Evolutionary conservation across 2,113 vertebrate genomes (phyloP), one percentile per base, ranked within the genome.

Genomic region (Rhinoderma darwinii): DNA sequence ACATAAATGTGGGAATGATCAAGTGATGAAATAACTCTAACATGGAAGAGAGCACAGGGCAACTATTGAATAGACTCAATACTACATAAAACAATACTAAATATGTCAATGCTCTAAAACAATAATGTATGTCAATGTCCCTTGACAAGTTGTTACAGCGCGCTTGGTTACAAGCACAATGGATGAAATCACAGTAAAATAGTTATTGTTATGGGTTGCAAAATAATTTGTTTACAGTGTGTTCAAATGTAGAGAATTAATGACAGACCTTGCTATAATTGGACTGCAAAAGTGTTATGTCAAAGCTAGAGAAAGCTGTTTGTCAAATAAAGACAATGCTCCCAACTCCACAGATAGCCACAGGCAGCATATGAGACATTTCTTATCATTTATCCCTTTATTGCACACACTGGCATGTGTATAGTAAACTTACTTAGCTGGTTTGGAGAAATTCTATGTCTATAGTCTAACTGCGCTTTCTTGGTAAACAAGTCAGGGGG

Each of bases 191-290:
- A 44, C 79, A 63, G 11, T 27, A 59, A 25, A 47, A n/a, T 50
- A 61, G 14, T 18, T 27, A n/a, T 84, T 84, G 44, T 63, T 66
- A 75, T 84, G 70, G 73, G 41, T 77, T 76, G 72, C 37, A 76
- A n/a, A 39, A 47, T 10, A 77, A 63, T 39, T 61, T 63, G 39
- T 77, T 77, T 77, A 85, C n/a, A 85, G 76, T 51, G 12, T 77
- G 56, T 44, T 68, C 74, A 78, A 27, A 18, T 41, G n/a, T 6
- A 68, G 32, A 43, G 15, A 25, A 66, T 59, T 63, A 76, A 78
- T 50, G 18, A 77, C 51, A 44, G 35, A 63, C 51, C 39, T 32
- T 18, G 54, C 59, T 78, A 77, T 27, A 85, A 27, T 51, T 39
- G 2, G 25, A 17, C 27, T 77, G 39, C 56, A 41, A 61, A 37